Evolutionary conservation across 2,888 invertebrate genomes (phyloP).

Genomic region (Diloba caeruleocephala): DNA sequence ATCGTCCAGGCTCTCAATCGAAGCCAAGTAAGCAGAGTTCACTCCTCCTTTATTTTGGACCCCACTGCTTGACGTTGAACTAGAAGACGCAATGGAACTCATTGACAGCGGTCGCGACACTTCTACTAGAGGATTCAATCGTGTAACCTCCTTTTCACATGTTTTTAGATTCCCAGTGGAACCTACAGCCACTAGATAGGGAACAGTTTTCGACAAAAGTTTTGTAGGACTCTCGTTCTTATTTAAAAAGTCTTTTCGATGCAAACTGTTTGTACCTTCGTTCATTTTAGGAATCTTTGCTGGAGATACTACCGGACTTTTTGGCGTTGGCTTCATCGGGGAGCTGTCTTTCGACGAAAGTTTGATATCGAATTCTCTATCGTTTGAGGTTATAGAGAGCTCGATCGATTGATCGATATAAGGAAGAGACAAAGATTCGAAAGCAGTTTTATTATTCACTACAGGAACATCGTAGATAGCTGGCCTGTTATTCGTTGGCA

Average conservation of each 20-base stretch:
- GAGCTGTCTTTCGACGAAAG: conserved; percentile 80
- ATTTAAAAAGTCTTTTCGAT: conserved; percentile 75
- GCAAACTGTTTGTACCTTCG: conserved; percentile 78
- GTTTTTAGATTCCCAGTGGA: conserved; percentile 84
- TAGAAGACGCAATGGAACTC: conserved; percentile 94
- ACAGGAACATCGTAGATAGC: conserved; percentile 85
- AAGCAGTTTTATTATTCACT: conserved; percentile 79
- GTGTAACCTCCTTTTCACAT: conserved; percentile 80
- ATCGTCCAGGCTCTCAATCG: conserved; percentile 95
- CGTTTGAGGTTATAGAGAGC: conserved; percentile 83
- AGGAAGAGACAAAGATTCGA: conserved; percentile 82
- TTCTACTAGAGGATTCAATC: conserved; percentile 87
- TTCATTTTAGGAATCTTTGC: conserved; percentile 70
- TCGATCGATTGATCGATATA: conserved; percentile 86
- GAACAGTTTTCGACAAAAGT: conserved; percentile 72
- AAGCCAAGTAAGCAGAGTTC: conserved; percentile 94
- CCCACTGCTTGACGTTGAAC: conserved; percentile 90
- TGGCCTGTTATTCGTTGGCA: conserved; percentile 82
- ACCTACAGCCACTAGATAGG: conserved; percentile 78
- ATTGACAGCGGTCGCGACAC: conserved; percentile 92
- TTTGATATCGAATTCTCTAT: conserved; percentile 86
- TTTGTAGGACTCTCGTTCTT: conserved; percentile 71
- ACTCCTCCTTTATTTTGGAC: conserved; percentile 90
- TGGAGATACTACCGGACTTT: conserved; percentile 69
- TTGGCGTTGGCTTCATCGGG: conserved; percentile 71